Evolutionary conservation across 2,888 invertebrate genomes (phyloP).

Genomic region (Himalopsyche kuldschensis): DNA sequence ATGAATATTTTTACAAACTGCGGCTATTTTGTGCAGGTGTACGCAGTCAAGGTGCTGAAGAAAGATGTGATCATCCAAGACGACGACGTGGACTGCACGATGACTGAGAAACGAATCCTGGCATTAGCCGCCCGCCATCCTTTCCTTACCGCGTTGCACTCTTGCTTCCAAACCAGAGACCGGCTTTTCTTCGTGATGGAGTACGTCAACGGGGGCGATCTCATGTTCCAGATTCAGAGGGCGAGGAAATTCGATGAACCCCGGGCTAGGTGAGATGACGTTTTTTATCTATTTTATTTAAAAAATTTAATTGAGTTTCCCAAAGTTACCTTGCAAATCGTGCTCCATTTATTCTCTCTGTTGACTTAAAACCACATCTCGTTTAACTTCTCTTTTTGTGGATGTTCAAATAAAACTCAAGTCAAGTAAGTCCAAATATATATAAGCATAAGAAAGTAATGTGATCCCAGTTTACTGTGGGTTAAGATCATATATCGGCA

Average conservation of each 20-base stretch:
- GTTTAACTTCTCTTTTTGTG: no score
- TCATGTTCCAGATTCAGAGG: conserved; percentile 99
- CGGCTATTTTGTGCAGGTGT: conserved; percentile 57
- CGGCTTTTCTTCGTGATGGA: conserved; percentile 99
- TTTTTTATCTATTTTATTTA: no score
- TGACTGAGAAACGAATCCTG: conserved; percentile 96
- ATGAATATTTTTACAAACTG: background rate
- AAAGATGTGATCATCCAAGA: conserved; percentile 98
- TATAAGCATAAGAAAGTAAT: no score
- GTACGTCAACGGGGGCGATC: conserved; percentile 97
- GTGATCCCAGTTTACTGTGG: no score
- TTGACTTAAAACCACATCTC: no score
- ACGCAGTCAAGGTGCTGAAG: conserved; percentile 87
- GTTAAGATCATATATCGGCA: no score
- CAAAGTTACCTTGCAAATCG: no score
- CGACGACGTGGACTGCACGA: conserved; percentile 98
- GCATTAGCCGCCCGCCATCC: conserved; percentile 97
- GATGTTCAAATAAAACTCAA: no score
- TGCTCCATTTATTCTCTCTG: no score
- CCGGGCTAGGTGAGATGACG: conserved; percentile 68
- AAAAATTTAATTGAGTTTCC: no score
- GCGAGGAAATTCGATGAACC: conserved; percentile 98
- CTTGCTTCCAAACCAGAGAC: conserved; percentile 95
- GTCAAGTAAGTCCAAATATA: no score
- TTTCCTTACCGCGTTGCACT: conserved; percentile 95